A percentile compares a stretch with the other conserved stretches of the same genome.
phyloP scores from a whole-genome alignment of 2,888 invertebrate genomes.

The Rhagonycha lutea region DNA sequence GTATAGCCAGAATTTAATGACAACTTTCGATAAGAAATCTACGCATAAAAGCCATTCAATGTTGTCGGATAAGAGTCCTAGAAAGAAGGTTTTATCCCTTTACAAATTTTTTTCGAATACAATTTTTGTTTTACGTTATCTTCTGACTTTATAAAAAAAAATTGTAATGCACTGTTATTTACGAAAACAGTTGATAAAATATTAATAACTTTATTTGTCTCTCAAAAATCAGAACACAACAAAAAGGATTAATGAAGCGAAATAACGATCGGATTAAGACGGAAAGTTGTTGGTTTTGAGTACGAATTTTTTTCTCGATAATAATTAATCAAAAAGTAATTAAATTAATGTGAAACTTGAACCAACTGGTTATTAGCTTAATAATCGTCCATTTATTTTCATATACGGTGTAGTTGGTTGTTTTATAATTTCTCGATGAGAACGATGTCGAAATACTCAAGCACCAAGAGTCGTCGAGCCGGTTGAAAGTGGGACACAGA shows the following conservation, averaged over 20 bases:
- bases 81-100: background rate
- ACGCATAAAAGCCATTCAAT: background rate
- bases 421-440: conserved; percentile 21
- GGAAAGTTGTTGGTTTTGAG: background rate
- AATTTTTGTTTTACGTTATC: background rate
- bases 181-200: background rate
- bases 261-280: background rate
- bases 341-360: background rate
- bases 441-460: conserved; percentile 28
- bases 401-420: conserved; percentile 4
- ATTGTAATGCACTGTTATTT: background rate
- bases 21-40: conserved; percentile 1
- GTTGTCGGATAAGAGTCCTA: background rate
- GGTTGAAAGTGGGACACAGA: conserved; percentile 31
- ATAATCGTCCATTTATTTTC: conserved; percentile 2
- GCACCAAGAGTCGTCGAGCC: conserved; percentile 26
- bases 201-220: background rate
- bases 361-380: background rate
- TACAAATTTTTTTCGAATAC: background rate
- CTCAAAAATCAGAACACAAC: background rate
- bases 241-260: background rate
- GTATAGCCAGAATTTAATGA: background rate
- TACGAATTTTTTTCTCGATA: background rate
- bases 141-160: background rate
- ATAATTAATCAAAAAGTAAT: background rate